Percentiles rank a stretch among this genome's conserved stretches.
Conservation (phyloP, 2,113 vertebrate genomes). For the Struthidea cinerea region DNA sequence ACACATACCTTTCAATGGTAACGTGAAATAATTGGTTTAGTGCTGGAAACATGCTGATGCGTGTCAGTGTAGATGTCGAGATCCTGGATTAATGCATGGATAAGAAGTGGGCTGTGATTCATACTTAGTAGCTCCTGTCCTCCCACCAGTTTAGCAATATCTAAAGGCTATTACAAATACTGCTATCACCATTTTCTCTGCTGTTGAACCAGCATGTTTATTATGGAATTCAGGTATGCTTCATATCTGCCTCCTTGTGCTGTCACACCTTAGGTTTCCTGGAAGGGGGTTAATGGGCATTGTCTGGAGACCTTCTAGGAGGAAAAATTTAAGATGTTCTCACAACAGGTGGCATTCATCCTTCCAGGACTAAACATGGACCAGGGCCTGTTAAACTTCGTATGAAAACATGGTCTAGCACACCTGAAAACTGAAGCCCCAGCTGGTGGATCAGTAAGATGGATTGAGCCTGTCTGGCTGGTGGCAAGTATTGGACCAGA, state of each 20-base stretch:
- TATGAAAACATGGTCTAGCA: not conserved
- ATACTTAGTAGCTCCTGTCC: not conserved
- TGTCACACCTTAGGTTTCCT: not conserved
- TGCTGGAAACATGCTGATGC: not conserved
- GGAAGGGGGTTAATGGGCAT: not conserved
- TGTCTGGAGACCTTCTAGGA: not conserved
- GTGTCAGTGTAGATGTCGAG: not conserved
- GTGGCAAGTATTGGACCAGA: not conserved
- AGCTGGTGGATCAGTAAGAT: not conserved
- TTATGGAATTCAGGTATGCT: not conserved
- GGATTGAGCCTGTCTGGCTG: not conserved
- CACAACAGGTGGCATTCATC: not conserved
- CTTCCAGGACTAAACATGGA: not conserved
- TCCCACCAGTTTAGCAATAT: not conserved
- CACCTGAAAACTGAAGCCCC: not conserved
- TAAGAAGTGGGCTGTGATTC: not conserved
- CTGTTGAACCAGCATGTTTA: not conserved
- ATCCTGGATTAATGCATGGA: not conserved
- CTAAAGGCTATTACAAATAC: not conserved
- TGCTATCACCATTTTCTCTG: not conserved
- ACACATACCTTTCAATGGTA: not conserved
- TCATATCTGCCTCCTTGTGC: not conserved
- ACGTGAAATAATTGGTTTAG: not conserved
- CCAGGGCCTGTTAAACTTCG: not conserved
- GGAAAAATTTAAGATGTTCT: not conserved